phyloP scores from a whole-genome alignment of 1,140 invertebrate species.

The Drosophila parvula region DNA sequence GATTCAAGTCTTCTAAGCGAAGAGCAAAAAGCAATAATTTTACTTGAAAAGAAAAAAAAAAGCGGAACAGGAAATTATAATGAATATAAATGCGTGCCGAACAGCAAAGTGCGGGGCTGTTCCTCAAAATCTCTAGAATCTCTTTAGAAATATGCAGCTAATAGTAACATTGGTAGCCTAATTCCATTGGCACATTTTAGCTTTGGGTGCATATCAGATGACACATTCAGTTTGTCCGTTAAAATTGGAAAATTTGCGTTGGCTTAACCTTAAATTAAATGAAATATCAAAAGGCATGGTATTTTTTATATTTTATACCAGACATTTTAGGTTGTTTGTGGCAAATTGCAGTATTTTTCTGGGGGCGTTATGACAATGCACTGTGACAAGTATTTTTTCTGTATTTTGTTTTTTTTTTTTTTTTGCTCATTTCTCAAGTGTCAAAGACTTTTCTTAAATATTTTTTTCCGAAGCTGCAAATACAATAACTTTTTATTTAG shows the following conservation, averaged over 20 bases:
- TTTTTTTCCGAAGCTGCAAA: too few species aligned
- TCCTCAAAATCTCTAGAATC: not conserved
- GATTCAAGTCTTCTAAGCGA: slow-evolving; percentile 64
- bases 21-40: slow-evolving; percentile 80
- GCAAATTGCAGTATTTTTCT: not conserved
- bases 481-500: too few species aligned
- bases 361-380: not conserved
- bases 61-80: slow-evolving; percentile 26
- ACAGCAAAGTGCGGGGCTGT: slow-evolving; percentile 34
- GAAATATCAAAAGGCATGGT: not conserved
- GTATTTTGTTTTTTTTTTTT: too few species aligned
- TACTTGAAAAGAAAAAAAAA: slow-evolving; percentile 58
- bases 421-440: too few species aligned
- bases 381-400: not conserved
- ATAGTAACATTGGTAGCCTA: not conserved
- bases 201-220: too few species aligned
- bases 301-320: not conserved
- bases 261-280: not conserved
- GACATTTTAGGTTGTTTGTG: not conserved
- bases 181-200: not conserved
- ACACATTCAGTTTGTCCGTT: not conserved
- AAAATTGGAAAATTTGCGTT: not conserved
- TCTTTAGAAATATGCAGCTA: not conserved
- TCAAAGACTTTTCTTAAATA: too few species aligned
- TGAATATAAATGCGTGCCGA: slow-evolving; percentile 29